A percentile compares a stretch with the other conserved stretches of the same genome.
These are phyloP conservation scores for Malthinus seriepunctatus DNA, from an alignment of 2,888 invertebrate genomes.

Conservation along the genomic window DNA sequence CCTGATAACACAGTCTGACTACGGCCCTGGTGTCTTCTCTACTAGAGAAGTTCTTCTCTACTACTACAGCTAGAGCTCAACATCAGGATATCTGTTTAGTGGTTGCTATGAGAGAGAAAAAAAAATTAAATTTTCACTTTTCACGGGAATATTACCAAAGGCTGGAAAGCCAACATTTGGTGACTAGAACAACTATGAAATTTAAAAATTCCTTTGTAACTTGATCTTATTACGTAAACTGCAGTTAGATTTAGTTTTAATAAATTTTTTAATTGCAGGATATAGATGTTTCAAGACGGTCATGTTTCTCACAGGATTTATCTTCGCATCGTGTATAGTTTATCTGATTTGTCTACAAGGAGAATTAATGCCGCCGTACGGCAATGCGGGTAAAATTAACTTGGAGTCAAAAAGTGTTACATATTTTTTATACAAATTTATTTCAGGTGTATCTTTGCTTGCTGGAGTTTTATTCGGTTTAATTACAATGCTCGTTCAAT, in stretches of 20 bases:
- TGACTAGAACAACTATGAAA: too few species aligned
- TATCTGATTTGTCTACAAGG: slow-evolving; percentile 82
- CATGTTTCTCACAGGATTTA: slow-evolving; percentile 86
- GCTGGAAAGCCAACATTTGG: too few species aligned
- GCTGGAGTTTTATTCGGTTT: slow-evolving; percentile 78
- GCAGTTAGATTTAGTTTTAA: background rate
- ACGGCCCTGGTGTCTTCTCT: too few species aligned
- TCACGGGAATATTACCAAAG: too few species aligned
- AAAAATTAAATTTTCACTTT: too few species aligned
- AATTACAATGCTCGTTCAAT: slow-evolving; percentile 81
- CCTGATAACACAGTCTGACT: too few species aligned
- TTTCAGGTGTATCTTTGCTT: slow-evolving; percentile 68
- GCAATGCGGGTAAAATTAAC: slow-evolving; percentile 64
- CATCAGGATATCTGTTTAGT: too few species aligned
- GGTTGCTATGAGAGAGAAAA: too few species aligned
- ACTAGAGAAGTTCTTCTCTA: too few species aligned
- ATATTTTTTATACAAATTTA: background rate
- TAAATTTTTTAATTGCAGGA: slow-evolving; percentile 59
- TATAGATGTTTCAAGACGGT: slow-evolving; percentile 87
- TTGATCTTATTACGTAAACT: too few species aligned
- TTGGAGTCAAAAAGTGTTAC: background rate
- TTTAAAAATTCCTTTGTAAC: too few species aligned
- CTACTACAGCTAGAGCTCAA: too few species aligned
- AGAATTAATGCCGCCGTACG: slow-evolving; percentile 75
- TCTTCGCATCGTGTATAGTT: slow-evolving; percentile 80